phyloP scores from a whole-genome alignment of 2,113 vertebrate genomes.

The Vicugna pacos region DNA sequence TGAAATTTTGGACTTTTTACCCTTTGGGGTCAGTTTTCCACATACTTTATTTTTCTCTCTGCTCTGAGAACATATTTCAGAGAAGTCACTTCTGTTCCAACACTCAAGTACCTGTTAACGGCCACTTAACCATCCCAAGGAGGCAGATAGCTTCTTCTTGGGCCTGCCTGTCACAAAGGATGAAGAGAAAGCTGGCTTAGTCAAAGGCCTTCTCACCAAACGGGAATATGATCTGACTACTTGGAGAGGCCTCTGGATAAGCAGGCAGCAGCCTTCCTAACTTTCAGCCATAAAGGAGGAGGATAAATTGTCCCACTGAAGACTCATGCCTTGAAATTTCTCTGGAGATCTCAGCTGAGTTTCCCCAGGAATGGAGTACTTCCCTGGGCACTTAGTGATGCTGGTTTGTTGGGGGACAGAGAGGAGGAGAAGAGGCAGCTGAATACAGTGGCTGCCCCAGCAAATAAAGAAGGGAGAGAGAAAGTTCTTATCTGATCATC shows the following conservation, averaged over 20 bases:
- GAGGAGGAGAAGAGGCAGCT: neutral
- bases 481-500: neutral
- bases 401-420: neutral
- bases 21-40: neutral
- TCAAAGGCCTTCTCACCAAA: neutral
- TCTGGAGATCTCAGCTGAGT: neutral
- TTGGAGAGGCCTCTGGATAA: neutral
- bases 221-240: neutral
- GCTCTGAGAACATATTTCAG: neutral
- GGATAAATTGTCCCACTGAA: neutral
- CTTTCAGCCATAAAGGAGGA: neutral
- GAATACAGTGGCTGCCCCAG: neutral
- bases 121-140: neutral
- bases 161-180: neutral
- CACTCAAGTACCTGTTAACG: neutral
- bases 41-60: constrained; percentile 20
- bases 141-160: neutral
- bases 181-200: neutral
- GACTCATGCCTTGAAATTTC: neutral
- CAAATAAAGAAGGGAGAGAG: neutral
- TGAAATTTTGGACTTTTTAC: neutral
- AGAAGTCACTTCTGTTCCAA: neutral
- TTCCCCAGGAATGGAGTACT: neutral
- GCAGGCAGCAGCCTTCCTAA: neutral
- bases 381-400: neutral